A percentile compares a stretch with the other conserved stretches of the same genome.
phyloP scores from a whole-genome alignment of 2,888 invertebrate species.

The Hydrotaea diabolus region DNA sequence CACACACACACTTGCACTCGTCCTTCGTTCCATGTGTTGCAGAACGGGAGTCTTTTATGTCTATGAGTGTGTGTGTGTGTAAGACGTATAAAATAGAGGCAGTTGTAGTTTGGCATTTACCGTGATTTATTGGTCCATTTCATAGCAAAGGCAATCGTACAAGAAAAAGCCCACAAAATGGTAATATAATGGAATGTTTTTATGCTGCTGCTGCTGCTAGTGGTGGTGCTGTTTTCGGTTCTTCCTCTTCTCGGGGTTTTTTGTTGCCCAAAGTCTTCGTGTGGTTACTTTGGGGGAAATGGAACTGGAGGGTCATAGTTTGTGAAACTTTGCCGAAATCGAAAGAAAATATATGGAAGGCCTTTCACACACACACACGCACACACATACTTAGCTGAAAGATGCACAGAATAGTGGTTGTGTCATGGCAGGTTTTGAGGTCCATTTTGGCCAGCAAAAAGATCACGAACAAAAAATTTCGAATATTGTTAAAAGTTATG shows the following conservation, averaged over 20 bases:
- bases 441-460: slow-evolving; percentile 9
- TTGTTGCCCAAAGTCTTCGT: neutral
- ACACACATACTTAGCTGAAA: neutral
- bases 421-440: slow-evolving; percentile 7
- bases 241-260: neutral
- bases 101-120: slow-evolving; percentile 61
- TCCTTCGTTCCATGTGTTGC: neutral
- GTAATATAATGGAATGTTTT: slow-evolving; percentile 47
- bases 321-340: slow-evolving; percentile 9
- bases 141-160: slow-evolving; percentile 60
- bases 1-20: neutral
- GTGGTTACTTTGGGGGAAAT: neutral
- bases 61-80: neutral
- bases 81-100: slow-evolving; percentile 42
- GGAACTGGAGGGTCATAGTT: neutral
- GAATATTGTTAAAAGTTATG: slow-evolving; percentile 19
- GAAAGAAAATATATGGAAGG: neutral
- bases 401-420: neutral
- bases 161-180: slow-evolving; percentile 59
- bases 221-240: neutral
- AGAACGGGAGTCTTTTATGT: slow-evolving; percentile 2
- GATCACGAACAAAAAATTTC: neutral
- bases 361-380: too few species aligned
- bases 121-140: slow-evolving; percentile 69
- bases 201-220: neutral